Conservation (phyloP, 53 echinoderm and acorn worm species). For the Henricia sp. region DNA sequence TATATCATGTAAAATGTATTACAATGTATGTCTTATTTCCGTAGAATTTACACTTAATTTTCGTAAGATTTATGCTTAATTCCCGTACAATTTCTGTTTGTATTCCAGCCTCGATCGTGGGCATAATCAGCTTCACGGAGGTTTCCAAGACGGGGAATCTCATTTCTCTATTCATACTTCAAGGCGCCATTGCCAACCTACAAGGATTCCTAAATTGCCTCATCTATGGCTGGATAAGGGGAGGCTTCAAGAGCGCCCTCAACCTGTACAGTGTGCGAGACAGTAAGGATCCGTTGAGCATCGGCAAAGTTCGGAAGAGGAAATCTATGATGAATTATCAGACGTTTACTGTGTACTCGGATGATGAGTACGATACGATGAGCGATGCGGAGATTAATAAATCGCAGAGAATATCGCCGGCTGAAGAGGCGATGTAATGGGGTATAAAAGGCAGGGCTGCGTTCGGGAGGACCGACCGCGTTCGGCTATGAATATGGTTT, state of each 20-base stretch:
- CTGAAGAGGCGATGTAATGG: slow-evolving; percentile 7
- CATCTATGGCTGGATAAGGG: slow-evolving; percentile 73
- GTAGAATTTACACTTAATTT: neutral
- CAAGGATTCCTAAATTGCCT: slow-evolving; percentile 74
- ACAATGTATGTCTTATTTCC: too few relatives aligned
- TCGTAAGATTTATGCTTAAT: neutral
- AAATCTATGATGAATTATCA: slow-evolving; percentile 23
- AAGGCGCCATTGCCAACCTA: slow-evolving; percentile 58
- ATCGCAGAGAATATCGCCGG: slow-evolving; percentile 13
- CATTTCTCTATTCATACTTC: slow-evolving; percentile 45
- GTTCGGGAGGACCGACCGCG: too few relatives aligned
- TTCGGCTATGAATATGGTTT: too few relatives aligned
- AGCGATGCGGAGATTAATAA: slow-evolving; percentile 49
- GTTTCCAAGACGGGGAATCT: slow-evolving; percentile 28
- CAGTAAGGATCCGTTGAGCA: slow-evolving; percentile 9
- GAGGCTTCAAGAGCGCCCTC: slow-evolving; percentile 65
- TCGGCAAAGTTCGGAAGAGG: slow-evolving; percentile 3
- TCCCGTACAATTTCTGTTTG: neutral
- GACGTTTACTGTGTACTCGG: slow-evolving; percentile 41
- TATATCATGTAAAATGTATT: too few relatives aligned
- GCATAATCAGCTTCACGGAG: slow-evolving; percentile 45
- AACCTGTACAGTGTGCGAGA: slow-evolving; percentile 52
- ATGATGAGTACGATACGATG: slow-evolving; percentile 30
- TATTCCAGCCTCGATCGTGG: slow-evolving; percentile 40
- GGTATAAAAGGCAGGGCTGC: too few relatives aligned